Evolutionary conservation across 1,140 invertebrate genomes (phyloP).

Genomic region (Euwallacea similis): DNA sequence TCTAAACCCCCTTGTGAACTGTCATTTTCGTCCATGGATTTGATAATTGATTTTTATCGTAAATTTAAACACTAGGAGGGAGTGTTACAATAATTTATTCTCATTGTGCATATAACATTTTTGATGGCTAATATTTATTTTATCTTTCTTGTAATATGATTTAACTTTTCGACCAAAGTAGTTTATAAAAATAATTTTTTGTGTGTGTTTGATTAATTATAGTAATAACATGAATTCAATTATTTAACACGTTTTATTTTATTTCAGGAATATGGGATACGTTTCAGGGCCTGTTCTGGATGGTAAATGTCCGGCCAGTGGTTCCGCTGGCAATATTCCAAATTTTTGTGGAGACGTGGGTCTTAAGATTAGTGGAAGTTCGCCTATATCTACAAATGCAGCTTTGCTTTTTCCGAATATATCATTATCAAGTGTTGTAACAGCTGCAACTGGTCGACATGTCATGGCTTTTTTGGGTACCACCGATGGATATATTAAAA

Average conservation of each 20-base stretch:
- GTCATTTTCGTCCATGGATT: too few relatives aligned
- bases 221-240: too few relatives aligned
- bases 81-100: too few relatives aligned
- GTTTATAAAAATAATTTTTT: too few relatives aligned
- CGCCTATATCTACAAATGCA: slow-evolving; percentile 75
- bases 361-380: slow-evolving; percentile 86
- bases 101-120: too few relatives aligned
- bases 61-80: too few relatives aligned
- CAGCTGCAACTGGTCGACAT: slow-evolving; percentile 83
- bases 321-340: slow-evolving; percentile 84
- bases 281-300: slow-evolving; percentile 89
- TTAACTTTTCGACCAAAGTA: too few relatives aligned
- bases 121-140: too few relatives aligned
- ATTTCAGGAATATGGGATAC: slow-evolving; percentile 81
- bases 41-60: too few relatives aligned
- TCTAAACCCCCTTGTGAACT: too few relatives aligned
- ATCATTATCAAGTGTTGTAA: slow-evolving; percentile 78
- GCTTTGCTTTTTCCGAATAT: slow-evolving; percentile 78
- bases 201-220: too few relatives aligned
- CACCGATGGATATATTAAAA: slow-evolving; percentile 73
- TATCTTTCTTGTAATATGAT: too few relatives aligned
- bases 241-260: background rate
- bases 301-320: slow-evolving; percentile 83
- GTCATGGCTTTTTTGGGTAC: slow-evolving; percentile 93
- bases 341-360: slow-evolving; percentile 92